Conservation (phyloP, 1,140 invertebrate genomes). For the Tetramorium alpestre region DNA sequence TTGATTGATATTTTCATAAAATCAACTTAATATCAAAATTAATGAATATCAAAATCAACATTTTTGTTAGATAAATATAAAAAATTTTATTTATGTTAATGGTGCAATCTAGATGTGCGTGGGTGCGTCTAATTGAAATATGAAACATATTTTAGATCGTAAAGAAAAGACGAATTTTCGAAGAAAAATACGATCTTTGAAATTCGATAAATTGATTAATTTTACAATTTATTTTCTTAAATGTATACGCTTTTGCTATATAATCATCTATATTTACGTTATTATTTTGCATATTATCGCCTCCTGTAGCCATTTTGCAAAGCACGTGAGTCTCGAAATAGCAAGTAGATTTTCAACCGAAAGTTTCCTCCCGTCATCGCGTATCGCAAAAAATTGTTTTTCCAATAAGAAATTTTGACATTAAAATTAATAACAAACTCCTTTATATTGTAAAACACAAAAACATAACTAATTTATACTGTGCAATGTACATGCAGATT, state of each 20-base stretch:
- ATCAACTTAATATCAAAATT: neutral
- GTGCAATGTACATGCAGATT: conserved; percentile 65
- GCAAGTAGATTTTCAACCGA: conserved; percentile 58
- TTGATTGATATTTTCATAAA: conserved; percentile 16
- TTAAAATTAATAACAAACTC: neutral
- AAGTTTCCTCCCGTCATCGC: conserved; percentile 40
- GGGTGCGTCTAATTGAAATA: conserved; percentile 39
- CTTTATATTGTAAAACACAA: neutral
- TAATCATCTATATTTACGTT: conserved; percentile 64
- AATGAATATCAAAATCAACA: conserved; percentile 1
- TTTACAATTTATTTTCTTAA: conserved; percentile 53
- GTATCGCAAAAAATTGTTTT: neutral
- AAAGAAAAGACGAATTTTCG: neutral
- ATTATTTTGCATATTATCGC: conserved; percentile 43
- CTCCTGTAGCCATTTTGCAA: conserved; percentile 40
- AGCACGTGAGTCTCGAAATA: conserved; percentile 65
- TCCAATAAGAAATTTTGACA: neutral
- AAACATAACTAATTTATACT: conserved; percentile 17
- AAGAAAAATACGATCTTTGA: neutral
- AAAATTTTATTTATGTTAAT: conserved; percentile 65
- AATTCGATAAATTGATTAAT: neutral
- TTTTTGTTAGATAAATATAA: conserved; percentile 5
- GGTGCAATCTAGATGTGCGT: neutral
- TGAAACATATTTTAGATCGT: no score
- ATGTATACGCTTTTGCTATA: conserved; percentile 14